Conservation (phyloP, 2,888 invertebrate species). For the Pterostichus madidus region DNA sequence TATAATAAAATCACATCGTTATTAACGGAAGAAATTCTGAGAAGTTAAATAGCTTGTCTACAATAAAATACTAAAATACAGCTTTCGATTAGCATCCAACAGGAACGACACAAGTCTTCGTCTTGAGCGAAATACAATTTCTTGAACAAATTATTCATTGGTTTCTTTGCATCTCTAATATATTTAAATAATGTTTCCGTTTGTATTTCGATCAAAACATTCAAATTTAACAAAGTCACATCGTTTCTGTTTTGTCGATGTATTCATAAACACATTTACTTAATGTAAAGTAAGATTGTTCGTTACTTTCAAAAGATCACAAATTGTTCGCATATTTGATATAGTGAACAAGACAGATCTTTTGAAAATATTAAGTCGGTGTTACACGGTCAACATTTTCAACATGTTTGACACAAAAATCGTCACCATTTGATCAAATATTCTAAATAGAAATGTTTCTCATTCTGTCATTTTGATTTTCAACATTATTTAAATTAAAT, state of each 20-base stretch:
- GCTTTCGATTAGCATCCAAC: slow-evolving; percentile 15
- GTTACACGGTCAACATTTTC: too few relatives aligned
- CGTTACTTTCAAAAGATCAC: background rate
- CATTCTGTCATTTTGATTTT: too few relatives aligned
- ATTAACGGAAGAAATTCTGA: slow-evolving; percentile 31
- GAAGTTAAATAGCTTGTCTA: slow-evolving; percentile 48
- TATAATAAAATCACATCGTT: slow-evolving; percentile 57
- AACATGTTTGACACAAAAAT: too few relatives aligned
- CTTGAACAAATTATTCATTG: too few relatives aligned
- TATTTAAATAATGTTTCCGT: background rate
- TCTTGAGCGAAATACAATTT: slow-evolving; percentile 36
- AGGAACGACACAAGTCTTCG: slow-evolving; percentile 50
- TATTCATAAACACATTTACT: background rate
- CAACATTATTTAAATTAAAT: too few relatives aligned
- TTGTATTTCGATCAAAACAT: slow-evolving; percentile 44
- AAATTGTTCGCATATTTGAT: too few relatives aligned
- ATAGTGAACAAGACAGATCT: too few relatives aligned
- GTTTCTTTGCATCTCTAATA: too few relatives aligned
- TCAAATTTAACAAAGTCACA: slow-evolving; percentile 26
- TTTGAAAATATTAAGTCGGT: too few relatives aligned
- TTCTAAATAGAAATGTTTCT: too few relatives aligned
- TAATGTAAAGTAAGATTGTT: background rate
- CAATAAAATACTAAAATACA: slow-evolving; percentile 60
- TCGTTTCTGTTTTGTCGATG: slow-evolving; percentile 28
- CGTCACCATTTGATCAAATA: too few relatives aligned